A percentile compares a stretch with the other conserved stretches of the same genome.
These are phyloP conservation scores for Pseudomyrmex concolor DNA, from an alignment of 1,140 invertebrate genomes.

Conservation along the genomic window DNA sequence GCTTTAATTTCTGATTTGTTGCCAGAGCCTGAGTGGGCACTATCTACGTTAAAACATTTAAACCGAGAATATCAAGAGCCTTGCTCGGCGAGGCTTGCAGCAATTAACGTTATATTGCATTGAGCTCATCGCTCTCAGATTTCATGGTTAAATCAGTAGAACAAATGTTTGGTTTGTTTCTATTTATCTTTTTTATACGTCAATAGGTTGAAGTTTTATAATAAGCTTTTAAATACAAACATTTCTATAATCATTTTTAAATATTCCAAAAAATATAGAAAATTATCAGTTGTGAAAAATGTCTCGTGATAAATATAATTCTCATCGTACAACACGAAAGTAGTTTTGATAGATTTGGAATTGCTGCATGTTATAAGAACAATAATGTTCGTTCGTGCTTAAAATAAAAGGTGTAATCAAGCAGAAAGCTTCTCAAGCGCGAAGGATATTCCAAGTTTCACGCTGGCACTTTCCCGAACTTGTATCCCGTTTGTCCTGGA, in stretches of 20 bases:
- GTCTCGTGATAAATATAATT: not conserved
- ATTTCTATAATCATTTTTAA: not conserved
- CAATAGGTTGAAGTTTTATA: not conserved
- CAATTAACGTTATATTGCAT: slow-evolving; percentile 48
- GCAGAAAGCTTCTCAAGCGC: slow-evolving; percentile 33
- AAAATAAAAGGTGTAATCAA: slow-evolving; percentile 40
- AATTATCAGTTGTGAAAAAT: not conserved
- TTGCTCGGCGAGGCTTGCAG: slow-evolving; percentile 14
- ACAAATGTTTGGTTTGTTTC: slow-evolving; percentile 47
- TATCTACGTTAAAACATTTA: slow-evolving; percentile 54
- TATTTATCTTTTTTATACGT: not conserved
- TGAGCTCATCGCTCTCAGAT: slow-evolving; percentile 48
- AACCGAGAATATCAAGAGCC: slow-evolving; percentile 22
- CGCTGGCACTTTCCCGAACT: slow-evolving; percentile 45
- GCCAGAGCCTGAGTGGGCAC: not conserved
- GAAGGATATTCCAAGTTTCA: slow-evolving; percentile 38
- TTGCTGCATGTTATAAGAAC: not conserved
- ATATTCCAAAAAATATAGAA: not conserved
- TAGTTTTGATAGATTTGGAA: not conserved
- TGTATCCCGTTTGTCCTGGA: slow-evolving; percentile 41
- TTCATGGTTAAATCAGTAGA: slow-evolving; percentile 32
- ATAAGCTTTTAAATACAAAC: not conserved
- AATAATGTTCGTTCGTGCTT: slow-evolving; percentile 5
- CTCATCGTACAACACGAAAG: not conserved
- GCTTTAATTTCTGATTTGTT: slow-evolving; percentile 50